These are phyloP conservation scores for Tragelaphus imberbis DNA, from an alignment of 2,113 vertebrate species.

Conservation along the genomic window DNA sequence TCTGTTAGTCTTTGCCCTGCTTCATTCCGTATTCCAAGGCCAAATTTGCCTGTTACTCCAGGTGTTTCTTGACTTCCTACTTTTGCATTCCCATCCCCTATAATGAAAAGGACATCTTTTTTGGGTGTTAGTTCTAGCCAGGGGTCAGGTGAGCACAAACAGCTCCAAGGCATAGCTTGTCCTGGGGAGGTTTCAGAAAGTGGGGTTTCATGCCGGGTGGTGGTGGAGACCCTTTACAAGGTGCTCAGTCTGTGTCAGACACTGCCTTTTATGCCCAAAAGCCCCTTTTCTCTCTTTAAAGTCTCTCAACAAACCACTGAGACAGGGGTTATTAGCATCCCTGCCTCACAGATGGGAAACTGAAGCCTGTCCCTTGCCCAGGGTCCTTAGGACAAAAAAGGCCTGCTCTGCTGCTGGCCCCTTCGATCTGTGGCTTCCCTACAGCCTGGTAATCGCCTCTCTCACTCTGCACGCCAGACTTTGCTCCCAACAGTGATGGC, in stretches of 20 bases:
- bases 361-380: accelerated
- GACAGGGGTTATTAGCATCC: accelerated
- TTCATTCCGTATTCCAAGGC: too few relatives aligned
- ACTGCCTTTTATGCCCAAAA: not conserved
- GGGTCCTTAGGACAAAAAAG: not conserved
- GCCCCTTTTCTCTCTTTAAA: not conserved
- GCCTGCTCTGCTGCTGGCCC: accelerated
- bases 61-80: too few relatives aligned
- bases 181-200: not conserved
- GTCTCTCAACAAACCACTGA: not conserved
- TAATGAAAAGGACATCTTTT: too few relatives aligned
- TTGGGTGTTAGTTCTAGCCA: not conserved
- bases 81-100: too few relatives aligned
- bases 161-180: not conserved
- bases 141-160: not conserved
- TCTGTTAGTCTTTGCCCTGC: too few relatives aligned
- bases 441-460: not conserved
- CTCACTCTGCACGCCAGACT: accelerated
- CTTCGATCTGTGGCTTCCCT: not conserved
- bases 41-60: too few relatives aligned
- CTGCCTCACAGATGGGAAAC: not conserved
- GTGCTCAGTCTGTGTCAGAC: not conserved
- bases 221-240: not conserved
- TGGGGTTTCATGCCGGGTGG: not conserved
- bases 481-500: not conserved